phyloP scores from a whole-genome alignment of 1,140 invertebrate species.

The Hesperophylax magnus region DNA sequence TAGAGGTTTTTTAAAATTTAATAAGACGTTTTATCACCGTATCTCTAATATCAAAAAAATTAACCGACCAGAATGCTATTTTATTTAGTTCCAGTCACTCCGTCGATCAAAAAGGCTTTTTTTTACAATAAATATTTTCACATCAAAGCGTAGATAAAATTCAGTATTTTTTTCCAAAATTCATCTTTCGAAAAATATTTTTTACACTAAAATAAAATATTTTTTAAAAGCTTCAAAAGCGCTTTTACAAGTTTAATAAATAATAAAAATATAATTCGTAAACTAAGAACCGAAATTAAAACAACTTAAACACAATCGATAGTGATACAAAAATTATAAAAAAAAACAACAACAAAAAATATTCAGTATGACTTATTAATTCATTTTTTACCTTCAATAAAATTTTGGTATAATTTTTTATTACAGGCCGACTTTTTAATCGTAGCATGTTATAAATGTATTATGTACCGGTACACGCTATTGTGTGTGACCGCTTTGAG shows the following conservation, averaged over 20 bases:
- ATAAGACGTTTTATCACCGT: constrained; percentile 46
- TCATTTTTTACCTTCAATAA: background rate
- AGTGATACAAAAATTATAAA: constrained; percentile 7
- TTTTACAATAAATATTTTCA: constrained; percentile 29
- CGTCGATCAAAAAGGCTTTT: background rate
- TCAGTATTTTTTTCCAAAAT: constrained; percentile 12
- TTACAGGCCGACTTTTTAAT: background rate
- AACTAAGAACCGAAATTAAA: constrained; percentile 17
- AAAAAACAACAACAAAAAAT: background rate
- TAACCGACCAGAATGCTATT: constrained; percentile 35
- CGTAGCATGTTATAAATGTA: background rate
- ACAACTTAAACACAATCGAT: constrained; percentile 37
- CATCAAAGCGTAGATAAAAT: constrained; percentile 22
- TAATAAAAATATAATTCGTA: constrained; percentile 43
- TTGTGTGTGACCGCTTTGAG: too few relatives aligned
- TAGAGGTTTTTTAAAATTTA: constrained; percentile 36
- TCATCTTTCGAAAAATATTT: constrained; percentile 17
- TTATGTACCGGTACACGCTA: background rate
- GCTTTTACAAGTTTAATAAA: constrained; percentile 33
- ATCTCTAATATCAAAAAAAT: constrained; percentile 5
- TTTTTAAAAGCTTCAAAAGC: background rate
- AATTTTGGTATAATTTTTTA: background rate
- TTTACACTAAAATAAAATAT: constrained; percentile 14
- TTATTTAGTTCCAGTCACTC: constrained; percentile 1
- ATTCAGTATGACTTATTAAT: background rate